Evolutionary conservation across 2,113 vertebrate species (phyloP), one percentile per base, ranked within the genome.

Genomic region (Toxostoma redivivum): DNA sequence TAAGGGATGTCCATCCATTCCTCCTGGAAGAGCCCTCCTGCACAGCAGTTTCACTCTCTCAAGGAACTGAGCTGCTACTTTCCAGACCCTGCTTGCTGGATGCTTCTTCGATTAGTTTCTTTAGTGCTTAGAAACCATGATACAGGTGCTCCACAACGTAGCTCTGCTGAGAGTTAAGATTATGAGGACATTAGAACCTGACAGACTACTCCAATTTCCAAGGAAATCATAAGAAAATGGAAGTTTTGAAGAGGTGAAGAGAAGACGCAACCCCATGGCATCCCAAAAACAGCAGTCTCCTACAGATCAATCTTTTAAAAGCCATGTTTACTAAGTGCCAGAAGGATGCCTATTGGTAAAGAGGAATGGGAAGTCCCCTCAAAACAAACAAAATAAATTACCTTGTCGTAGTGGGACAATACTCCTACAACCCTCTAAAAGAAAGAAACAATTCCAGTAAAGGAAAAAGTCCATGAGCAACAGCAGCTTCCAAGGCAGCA

Each of bases 1-100:
- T 1, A 5, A 61, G 47, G 21, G 21, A 40, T 24, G 19, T 70
- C 64, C n/a, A 30, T 14, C 22, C 24, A 19, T 42, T 69, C 23
- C 30, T 17, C 10, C 42, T 40, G 42, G n/a, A 70, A 86, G 33
- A 62, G 30, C 19, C 22, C 10, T 74, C 51, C 57, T 24, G 11
- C 42, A 73, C 0, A 0, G 33, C 24, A 56, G 23, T 50, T 50
- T 64, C 5, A 5, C 4, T 27, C 10, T 67, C 51, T 40, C 35
- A 53, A 42, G 2, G 22, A 62, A 40, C 25, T 16, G 7, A 73
- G 54, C 12, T 69, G 56, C 37, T 15, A 1, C 16, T 40, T 70
- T n/a, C 31, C 42, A 88, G 20, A 88, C 12, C 7, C 22, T 37
- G 12, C 17, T 65, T 64, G 18, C 24, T 3, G 3, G 4, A 5